A percentile compares a stretch with the other conserved stretches of the same genome.
Evolutionary conservation across 2,888 invertebrate genomes (phyloP).

Genomic region (Allacma fusca): DNA sequence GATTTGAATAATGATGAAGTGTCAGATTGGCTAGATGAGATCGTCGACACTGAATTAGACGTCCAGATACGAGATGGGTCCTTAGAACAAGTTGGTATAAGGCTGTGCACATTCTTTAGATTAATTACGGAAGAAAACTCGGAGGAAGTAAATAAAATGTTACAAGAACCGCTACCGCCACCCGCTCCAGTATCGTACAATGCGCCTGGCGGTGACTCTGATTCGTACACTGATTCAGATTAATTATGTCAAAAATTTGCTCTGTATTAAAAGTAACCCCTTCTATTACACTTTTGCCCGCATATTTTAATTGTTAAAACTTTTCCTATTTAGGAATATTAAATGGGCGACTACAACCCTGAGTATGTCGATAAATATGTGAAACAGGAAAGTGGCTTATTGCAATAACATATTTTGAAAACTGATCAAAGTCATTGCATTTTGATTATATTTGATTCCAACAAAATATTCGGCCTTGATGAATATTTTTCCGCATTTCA

Average conservation of each 20-base stretch:
- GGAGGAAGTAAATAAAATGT: constrained; percentile 16
- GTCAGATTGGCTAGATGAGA: constrained; percentile 42
- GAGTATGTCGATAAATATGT: too few species aligned
- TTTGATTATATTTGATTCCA: too few species aligned
- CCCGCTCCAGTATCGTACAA: constrained; percentile 22
- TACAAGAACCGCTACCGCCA: constrained; percentile 9
- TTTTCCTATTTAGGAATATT: too few species aligned
- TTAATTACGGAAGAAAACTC: constrained; percentile 11
- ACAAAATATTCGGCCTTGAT: too few species aligned
- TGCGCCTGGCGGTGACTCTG: background rate
- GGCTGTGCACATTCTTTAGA: constrained; percentile 36
- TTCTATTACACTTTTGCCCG: too few species aligned
- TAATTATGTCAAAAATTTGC: background rate
- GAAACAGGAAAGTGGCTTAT: too few species aligned
- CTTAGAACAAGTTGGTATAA: constrained; percentile 33
- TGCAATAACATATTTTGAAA: too few species aligned
- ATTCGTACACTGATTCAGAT: constrained; percentile 25
- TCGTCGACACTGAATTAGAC: constrained; percentile 41
- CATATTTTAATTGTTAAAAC: too few species aligned
- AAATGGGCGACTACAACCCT: too few species aligned
- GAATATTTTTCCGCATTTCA: too few species aligned
- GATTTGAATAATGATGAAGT: constrained; percentile 38
- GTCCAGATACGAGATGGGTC: constrained; percentile 38
- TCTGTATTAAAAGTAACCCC: too few species aligned
- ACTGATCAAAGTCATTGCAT: too few species aligned